phyloP scores from a whole-genome alignment of 2,113 vertebrate species.

The Thunnus thynnus region DNA sequence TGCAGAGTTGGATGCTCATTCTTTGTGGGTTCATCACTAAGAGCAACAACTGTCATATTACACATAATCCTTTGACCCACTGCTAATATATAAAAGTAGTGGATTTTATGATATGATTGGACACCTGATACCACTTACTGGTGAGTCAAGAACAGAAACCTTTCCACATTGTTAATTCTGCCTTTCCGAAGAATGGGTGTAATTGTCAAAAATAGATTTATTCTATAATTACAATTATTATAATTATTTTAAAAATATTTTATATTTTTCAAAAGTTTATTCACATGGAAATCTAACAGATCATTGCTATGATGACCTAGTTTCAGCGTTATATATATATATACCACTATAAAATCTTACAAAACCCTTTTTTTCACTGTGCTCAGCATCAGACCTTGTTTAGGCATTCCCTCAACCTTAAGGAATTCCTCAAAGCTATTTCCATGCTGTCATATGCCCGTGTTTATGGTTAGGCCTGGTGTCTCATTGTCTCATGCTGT shows the following conservation, averaged over 20 bases:
- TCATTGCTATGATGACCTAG: not conserved
- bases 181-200: not conserved
- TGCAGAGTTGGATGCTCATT: too few species aligned
- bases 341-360: not conserved
- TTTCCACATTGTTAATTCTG: not conserved
- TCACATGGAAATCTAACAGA: not conserved
- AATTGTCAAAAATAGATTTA: not conserved
- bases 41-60: too few species aligned
- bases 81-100: too few species aligned
- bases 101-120: too few species aligned
- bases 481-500: constrained; percentile 72
- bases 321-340: constrained; percentile 4
- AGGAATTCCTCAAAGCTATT: constrained; percentile 73
- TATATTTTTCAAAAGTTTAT: not conserved
- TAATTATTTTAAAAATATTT: too few species aligned
- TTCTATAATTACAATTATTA: too few species aligned
- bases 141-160: too few species aligned
- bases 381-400: constrained; percentile 35
- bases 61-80: too few species aligned
- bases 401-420: constrained; percentile 65
- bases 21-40: too few species aligned
- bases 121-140: too few species aligned
- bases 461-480: constrained; percentile 65
- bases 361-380: constrained; percentile 39
- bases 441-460: constrained; percentile 70